Base-by-base conservation (phyloP, 1,140 invertebrate genomes). In the Drosophila rufa region DNA sequence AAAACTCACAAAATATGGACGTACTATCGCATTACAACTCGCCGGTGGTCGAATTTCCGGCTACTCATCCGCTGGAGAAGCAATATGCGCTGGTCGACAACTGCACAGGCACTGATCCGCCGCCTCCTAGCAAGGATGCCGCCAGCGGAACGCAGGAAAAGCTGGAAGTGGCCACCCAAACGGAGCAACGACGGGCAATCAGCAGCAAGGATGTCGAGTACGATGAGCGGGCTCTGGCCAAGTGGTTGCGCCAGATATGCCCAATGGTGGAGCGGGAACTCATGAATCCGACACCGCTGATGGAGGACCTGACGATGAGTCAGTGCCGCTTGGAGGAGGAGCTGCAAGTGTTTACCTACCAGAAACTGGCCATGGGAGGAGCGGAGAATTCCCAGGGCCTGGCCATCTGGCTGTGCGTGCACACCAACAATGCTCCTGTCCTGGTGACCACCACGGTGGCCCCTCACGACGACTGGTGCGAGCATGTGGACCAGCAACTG, bases 391-490 rank as follows among this genome's bases (percentile, higher is more conserved):
- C 91, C 0, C 81, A 89, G 36, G 92, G 92, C 7, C 43, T 91
- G 38, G 92, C 91, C 47, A 81, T 75, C 40, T 93, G 92, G 92
- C 60, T 93, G 9, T 75, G 89, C 11, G 89, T 93, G 15, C 86
- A 92, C 45, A 92, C 91, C 2, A 91, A 93, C 19, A 92, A 93
- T 74, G 89, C 86, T 4, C 92, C 92, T 2, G 76, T 89, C 0
- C 45, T 93, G 17, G 92, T 91, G 12, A 62, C 75, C 43, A 91
- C 85, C 27, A 85, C 87, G 1, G 77, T 84, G 27, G 85, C 92
- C 1, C 75, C 85, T 1, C 92, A 93, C 30, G 91, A 93, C 19
- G 91, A 91, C 57, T 93, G 92, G 92, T 93, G 92, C 17, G 91
- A 93, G 59, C 92, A 93, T 70, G 70, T 92, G 25, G 78, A 91